Evolutionary conservation across 1,140 invertebrate species (phyloP).

Genomic region (Brachionus paranguensis): DNA sequence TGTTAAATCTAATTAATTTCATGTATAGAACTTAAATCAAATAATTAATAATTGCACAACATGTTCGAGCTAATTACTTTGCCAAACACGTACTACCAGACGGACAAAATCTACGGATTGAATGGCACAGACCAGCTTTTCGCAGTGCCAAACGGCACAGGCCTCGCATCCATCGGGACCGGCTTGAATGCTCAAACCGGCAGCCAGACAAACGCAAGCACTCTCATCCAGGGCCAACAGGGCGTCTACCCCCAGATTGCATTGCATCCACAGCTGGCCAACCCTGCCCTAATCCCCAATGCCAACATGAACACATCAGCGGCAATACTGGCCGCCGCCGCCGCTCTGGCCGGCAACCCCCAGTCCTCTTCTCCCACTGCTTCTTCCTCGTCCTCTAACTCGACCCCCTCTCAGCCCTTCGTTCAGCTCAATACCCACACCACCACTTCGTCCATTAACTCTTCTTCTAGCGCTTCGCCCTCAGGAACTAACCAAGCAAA

Average conservation of each 20-base stretch:
- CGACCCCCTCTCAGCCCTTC: neutral
- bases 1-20: neutral
- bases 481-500: neutral
- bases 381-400: slow-evolving; percentile 4
- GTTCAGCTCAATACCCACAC: neutral
- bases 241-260: neutral
- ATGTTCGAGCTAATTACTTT: slow-evolving; percentile 39
- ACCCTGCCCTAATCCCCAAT: neutral
- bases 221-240: neutral
- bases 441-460: slow-evolving; percentile 19
- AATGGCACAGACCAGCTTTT: neutral
- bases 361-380: slow-evolving; percentile 1
- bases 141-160: neutral
- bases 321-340: neutral
- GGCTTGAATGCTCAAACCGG: neutral
- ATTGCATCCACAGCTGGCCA: neutral
- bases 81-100: slow-evolving; percentile 34
- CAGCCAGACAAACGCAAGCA: neutral
- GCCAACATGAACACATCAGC: neutral
- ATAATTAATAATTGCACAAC: neutral
- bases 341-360: slow-evolving; percentile 4
- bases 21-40: neutral
- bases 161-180: neutral
- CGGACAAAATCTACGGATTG: slow-evolving; percentile 9
- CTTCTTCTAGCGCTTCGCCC: slow-evolving; percentile 3